Evolutionary conservation across 2,888 invertebrate genomes (phyloP), one percentile per base, ranked within the genome.

Genomic region (Cheilosia pagana): DNA sequence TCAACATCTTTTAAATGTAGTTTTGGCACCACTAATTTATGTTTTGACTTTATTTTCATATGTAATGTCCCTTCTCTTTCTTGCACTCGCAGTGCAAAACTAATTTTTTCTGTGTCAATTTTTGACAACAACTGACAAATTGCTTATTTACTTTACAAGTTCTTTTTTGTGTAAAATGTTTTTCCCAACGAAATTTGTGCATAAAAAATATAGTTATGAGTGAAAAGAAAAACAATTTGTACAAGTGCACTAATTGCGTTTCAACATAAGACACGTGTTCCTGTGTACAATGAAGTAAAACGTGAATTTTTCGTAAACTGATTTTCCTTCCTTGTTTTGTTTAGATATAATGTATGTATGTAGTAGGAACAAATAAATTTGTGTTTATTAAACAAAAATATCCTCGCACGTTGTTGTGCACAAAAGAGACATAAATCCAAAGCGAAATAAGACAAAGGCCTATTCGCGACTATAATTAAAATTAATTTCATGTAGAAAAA

Each of bases 361-460:
- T n/a, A n/a, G n/a, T n/a, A n/a, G n/a, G 35, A 25, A 57, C 45
- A 70, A 57, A 16, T 43, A 52, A 52, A 43, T 59, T 43, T 68
- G n/a, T 41, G 10, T 6, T 21, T 35, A 1, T 16, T 16, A 45
- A 31, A 50, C 28, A 23, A 60, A 60, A 57, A 14, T 21, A 31
- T 41, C 14, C 28, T 59, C 31, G n/a, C 50, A 23, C 10, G 28
- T 48, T 16, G 39, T 31, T 43, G 31, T 53, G 43, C 31, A 74
- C 63, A 63, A 74, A 62, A 62, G 63, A 55, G 31, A 59, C 50
- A 70, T n/a, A 60, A n/a, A n/a, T 52, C 28, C 39, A 31, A 19
- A 76, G 28, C 43, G 57, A 19, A 60, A 60, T 14, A 76, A 68
- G 67, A 76, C 76, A 76, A 76, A 76, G 76, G 45, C 76, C 28